phyloP scores from a whole-genome alignment of 2,797 vertebrate genomes.

The Lutjanus argentimaculatus region DNA sequence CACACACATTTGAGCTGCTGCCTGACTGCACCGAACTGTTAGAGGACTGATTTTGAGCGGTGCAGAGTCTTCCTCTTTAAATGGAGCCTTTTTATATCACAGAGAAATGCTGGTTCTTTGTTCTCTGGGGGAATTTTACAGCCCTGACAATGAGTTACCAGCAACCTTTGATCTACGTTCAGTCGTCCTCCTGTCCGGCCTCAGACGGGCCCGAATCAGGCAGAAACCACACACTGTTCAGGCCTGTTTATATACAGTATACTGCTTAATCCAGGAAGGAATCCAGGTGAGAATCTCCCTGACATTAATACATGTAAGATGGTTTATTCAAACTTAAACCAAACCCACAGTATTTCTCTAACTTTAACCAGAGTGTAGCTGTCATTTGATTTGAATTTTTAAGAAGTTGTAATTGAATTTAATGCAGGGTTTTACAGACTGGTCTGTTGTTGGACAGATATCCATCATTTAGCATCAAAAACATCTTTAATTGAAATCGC shows the following conservation, averaged over 20 bases:
- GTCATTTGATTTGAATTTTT: neutral
- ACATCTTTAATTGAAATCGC: too few species aligned
- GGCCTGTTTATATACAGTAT: neutral
- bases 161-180: conserved; percentile 36
- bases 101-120: neutral
- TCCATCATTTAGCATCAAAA: too few species aligned
- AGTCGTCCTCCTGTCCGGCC: neutral
- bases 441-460: neutral
- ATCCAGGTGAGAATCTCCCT: neutral
- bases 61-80: neutral
- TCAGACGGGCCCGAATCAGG: neutral
- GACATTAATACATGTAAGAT: neutral
- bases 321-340: neutral
- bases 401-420: neutral
- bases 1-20: neutral
- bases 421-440: neutral
- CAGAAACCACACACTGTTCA: neutral
- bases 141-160: conserved; percentile 37
- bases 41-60: neutral
- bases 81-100: neutral
- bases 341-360: too few species aligned
- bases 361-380: neutral
- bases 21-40: neutral
- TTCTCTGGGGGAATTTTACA: conserved; percentile 33
- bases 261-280: neutral